A percentile compares a stretch with the other conserved stretches of the same genome.
phyloP scores from a whole-genome alignment of 2,888 invertebrate species.

The Chromoteleia sp. region DNA sequence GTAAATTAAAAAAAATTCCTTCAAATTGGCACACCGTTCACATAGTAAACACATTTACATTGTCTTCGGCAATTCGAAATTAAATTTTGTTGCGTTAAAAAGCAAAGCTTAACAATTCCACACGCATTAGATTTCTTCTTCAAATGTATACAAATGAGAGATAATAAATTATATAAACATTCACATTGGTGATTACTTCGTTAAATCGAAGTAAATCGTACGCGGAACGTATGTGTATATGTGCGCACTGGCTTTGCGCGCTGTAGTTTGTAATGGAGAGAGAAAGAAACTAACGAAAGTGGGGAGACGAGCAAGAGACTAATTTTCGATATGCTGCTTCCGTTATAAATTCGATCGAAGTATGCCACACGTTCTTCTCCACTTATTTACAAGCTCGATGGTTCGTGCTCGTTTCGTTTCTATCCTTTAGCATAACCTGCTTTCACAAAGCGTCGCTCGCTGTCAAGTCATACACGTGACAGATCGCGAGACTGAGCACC shows the following conservation, averaged over 20 bases:
- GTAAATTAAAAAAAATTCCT: background rate
- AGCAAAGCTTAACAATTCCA: background rate
- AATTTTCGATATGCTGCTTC: slow-evolving; percentile 75
- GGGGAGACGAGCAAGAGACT: slow-evolving; percentile 69
- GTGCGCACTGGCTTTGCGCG: slow-evolving; percentile 65
- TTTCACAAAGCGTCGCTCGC: slow-evolving; percentile 70
- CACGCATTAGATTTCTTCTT: background rate
- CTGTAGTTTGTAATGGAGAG: slow-evolving; percentile 58
- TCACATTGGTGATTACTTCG: slow-evolving; percentile 41
- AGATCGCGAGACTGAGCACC: slow-evolving; percentile 75
- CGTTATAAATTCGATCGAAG: slow-evolving; percentile 76
- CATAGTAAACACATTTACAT: no score
- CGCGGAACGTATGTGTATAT: slow-evolving; percentile 48
- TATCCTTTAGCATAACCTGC: slow-evolving; percentile 70
- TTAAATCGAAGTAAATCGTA: slow-evolving; percentile 51
- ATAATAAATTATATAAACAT: slow-evolving; percentile 15
- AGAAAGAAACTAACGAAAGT: slow-evolving; percentile 62
- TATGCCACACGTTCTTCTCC: slow-evolving; percentile 75
- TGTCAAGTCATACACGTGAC: slow-evolving; percentile 75
- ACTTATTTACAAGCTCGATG: slow-evolving; percentile 71
- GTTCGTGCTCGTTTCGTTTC: slow-evolving; percentile 68
- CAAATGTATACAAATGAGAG: background rate
- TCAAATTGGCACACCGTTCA: background rate
- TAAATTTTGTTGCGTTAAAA: background rate
- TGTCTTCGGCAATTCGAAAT: no score